Evolutionary conservation across 2,888 invertebrate species (phyloP), one percentile per base, ranked within the genome.

Genomic region (Incurvaria masculella): DNA sequence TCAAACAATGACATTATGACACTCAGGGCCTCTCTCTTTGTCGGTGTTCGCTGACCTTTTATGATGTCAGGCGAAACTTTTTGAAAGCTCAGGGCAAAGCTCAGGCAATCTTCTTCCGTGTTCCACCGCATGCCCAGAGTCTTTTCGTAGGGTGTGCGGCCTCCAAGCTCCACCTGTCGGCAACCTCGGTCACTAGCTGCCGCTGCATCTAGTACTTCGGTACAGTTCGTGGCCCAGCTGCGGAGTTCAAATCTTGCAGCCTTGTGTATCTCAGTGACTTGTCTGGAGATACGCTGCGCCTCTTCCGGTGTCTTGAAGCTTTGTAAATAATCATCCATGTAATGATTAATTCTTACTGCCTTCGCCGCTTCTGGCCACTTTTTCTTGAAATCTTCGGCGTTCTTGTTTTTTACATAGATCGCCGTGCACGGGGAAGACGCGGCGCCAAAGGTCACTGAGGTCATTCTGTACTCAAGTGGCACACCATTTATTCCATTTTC

Each of bases 251-350:
- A 55, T 1, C 54, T 52, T 17, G 53, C 55, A 0, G 46, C 44
- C 8, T 38, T 41, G 46, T 52, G 58, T 10, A 54, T 52, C 17
- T 27, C 27, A 16, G 44, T 38, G 2, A 55, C 51, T 2, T 55
- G 50, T 1, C 41, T 16, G 5, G 52, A 46, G 23, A 59, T 18
- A 3, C 38, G 16, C 2, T 16, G 40, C 0, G 61, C 59, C 46
- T 55, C 52, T 1, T 53, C 46, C 4, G 44, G 48, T 0, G 53
- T 49, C 4, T 56, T 53, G 2, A 55, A 52, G 38, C 59, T 58
- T 3, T 57, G 57, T 4, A 63, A 45, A 38, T 56, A 61, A n/a
- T 60, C 57, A 18, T 59, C 59, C 51, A 60, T 55, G 41, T 59
- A 59, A 47, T 57, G 57, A 6, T 57, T 55, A 21, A 54, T 50